A percentile compares a stretch with the other conserved stretches of the same genome.
phyloP scores from a whole-genome alignment of 2,888 invertebrate species.

The Macrophya annulata region DNA sequence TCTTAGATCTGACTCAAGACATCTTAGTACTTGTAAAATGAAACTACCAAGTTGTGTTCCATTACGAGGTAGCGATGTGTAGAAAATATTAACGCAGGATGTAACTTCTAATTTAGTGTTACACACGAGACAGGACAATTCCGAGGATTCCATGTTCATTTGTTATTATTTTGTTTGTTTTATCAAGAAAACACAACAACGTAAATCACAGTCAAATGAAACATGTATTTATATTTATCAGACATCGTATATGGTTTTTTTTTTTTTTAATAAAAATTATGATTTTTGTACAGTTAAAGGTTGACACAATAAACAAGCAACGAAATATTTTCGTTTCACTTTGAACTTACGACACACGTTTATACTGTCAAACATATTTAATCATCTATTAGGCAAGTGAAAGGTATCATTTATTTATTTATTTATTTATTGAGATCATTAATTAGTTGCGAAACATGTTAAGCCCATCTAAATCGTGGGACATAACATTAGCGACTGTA shows the following conservation, averaged over 20 bases:
- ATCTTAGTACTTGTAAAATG: conserved; percentile 65
- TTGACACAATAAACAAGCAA: background rate
- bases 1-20: conserved; percentile 61
- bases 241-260: background rate
- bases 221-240: background rate
- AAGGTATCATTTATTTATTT: background rate
- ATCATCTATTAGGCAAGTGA: background rate
- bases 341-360: background rate
- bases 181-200: conserved; percentile 1
- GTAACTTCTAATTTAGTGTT: conserved; percentile 62
- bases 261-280: background rate
- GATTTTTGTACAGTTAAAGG: background rate
- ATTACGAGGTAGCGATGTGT: conserved; percentile 67
- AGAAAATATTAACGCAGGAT: conserved; percentile 69
- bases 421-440: conserved; percentile 5
- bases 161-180: background rate
- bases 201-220: background rate
- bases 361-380: background rate
- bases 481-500: background rate
- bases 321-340: background rate
- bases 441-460: conserved; percentile 12
- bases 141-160: conserved; percentile 56
- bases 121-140: conserved; percentile 69
- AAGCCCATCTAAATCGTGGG: background rate
- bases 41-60: conserved; percentile 68